Evolutionary conservation across 2,113 vertebrate species (phyloP), one percentile per base, ranked within the genome.

Genomic region (rabbit (Oryctolagus cuniculus)): DNA sequence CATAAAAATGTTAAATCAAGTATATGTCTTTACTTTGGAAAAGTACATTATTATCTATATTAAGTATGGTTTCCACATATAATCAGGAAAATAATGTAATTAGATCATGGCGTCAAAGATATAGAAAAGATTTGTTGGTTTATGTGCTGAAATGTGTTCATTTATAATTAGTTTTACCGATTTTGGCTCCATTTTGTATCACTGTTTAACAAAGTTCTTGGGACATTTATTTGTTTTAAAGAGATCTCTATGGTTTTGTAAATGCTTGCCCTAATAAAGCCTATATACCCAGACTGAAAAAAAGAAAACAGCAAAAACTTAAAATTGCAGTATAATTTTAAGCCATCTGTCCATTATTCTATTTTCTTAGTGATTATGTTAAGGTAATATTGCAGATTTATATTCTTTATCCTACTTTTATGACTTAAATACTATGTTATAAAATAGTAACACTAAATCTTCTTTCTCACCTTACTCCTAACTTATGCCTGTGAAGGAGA

Each of bases 221-320:
- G 29, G 24, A 75, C 58, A 73, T 67, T 27, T 73, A 3, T 82
- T 90, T 87, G 34, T 94, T 84, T 96, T 72, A 64, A 79, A 67
- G 67, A 90, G 24, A 66, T 87, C 27, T 92, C 81, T 95, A 61
- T 91, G 34, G 49, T 81, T 93, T 70, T 66, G 21, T 8, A 89
- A 88, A 92, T 58, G 27, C n/a, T 95, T 96, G 16, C 61, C 38
- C 27, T 93, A 96, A 93, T 96, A 94, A 96, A 93, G 64, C 80
- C 24, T 81, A 24, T 9, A 16, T 69, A 87, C 72, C 31, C 25
- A 38, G 88, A 89, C 66, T 93, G 58, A 25, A 44, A 44, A 44
- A 44, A 44, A 44, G 44, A 44, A 44, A 44, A 44, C 44, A 44
- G 38, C 38, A 44, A 44, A 44, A 44, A 44, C 6, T 44, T 44